Evolutionary conservation across 2,797 vertebrate species (phyloP).

Genomic region (Chaetodon trifasciatus): DNA sequence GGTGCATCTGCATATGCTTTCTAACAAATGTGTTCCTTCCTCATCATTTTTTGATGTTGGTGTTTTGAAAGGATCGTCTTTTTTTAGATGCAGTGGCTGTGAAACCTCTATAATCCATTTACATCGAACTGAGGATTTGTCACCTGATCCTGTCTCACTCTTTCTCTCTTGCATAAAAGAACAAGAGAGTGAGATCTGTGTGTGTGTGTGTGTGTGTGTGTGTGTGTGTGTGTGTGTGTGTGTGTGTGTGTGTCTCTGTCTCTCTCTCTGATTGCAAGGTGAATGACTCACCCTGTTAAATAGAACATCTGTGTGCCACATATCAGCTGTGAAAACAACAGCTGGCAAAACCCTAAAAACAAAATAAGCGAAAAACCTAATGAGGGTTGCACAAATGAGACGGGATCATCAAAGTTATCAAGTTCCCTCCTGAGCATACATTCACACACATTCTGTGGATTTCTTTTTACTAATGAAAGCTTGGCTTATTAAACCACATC

Average conservation of each 20-base stretch:
- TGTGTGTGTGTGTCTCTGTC: neutral
- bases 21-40: neutral
- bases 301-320: constrained; percentile 77
- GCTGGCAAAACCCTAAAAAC: constrained; percentile 54
- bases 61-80: constrained; percentile 47
- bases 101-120: constrained; percentile 69
- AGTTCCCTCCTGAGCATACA: constrained; percentile 4
- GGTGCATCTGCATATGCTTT: neutral
- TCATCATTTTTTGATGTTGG: constrained; percentile 12
- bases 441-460: neutral
- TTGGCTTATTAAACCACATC: neutral
- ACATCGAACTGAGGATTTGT: constrained; percentile 69
- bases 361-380: constrained; percentile 35
- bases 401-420: neutral
- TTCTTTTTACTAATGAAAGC: constrained; percentile 8
- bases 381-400: constrained; percentile 20
- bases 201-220: neutral
- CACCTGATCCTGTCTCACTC: constrained; percentile 70
- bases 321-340: constrained; percentile 76
- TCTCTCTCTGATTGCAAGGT: constrained; percentile 54
- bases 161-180: constrained; percentile 72
- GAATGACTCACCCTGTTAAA: constrained; percentile 74
- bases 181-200: constrained; percentile 36
- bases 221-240: too few species aligned
- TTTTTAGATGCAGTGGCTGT: constrained; percentile 52